Evolutionary conservation across 2,113 vertebrate species (phyloP).

Genomic region (Elephantulus edwardii): DNA sequence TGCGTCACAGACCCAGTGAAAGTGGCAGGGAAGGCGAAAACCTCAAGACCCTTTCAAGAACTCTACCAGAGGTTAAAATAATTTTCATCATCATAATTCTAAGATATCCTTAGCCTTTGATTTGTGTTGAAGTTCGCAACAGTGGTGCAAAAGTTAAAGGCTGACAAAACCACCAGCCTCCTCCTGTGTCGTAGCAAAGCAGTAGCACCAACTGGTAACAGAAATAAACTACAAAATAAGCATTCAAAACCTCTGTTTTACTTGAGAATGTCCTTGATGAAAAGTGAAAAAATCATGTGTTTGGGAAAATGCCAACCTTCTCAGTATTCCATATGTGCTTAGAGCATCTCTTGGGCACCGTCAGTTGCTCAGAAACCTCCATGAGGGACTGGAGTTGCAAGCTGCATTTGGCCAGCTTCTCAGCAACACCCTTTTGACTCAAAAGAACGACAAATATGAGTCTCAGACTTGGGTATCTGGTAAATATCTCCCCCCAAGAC

Average conservation of each 20-base stretch:
- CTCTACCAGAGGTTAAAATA: neutral
- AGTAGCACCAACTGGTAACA: fast-evolving
- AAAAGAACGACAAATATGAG: neutral
- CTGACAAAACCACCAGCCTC: too few relatives aligned
- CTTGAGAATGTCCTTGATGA: neutral
- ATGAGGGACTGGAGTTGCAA: fast-evolving
- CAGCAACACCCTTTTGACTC: neutral
- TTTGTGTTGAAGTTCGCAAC: neutral
- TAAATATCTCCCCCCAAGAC: neutral
- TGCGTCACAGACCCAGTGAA: neutral
- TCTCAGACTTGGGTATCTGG: neutral
- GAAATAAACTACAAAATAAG: neutral
- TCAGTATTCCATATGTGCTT: fast-evolving
- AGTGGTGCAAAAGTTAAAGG: neutral
- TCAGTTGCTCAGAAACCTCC: fast-evolving
- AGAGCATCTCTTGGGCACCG: fast-evolving
- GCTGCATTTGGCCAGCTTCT: fast-evolving
- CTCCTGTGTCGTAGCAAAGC: fast-evolving
- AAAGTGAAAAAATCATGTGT: neutral
- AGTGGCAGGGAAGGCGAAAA: too few relatives aligned
- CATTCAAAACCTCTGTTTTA: neutral
- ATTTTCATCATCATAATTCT: neutral
- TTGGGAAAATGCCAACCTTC: neutral
- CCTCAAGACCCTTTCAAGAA: neutral
- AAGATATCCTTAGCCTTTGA: neutral